Percentiles rank a stretch among this genome's conserved stretches.
These are phyloP conservation scores for Chironomus tepperi DNA, from an alignment of 1,140 invertebrate genomes.

Conservation along the genomic window DNA sequence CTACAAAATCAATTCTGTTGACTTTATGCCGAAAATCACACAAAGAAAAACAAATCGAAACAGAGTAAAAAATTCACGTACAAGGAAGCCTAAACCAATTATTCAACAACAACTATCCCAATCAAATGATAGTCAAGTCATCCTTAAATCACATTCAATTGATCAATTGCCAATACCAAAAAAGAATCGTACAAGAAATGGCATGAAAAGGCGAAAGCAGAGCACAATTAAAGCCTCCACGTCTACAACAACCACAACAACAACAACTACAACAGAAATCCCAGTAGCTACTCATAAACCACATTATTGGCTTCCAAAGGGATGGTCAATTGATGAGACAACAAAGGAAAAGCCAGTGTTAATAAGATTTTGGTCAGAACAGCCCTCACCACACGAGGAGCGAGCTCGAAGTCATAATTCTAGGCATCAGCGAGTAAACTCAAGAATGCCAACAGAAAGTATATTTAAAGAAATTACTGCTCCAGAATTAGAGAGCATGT, in stretches of 20 bases:
- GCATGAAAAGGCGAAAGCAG: neutral
- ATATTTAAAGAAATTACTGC: neutral
- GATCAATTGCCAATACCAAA: neutral
- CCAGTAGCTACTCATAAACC: neutral
- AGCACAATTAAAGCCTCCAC: neutral
- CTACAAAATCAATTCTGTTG: neutral
- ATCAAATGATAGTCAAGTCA: neutral
- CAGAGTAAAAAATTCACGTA: neutral
- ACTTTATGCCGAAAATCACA: neutral
- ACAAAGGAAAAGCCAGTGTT: constrained; percentile 17
- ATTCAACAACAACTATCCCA: neutral
- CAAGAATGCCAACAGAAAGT: neutral
- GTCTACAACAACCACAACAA: neutral
- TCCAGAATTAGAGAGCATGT: neutral
- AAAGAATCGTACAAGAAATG: neutral
- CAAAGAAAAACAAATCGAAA: neutral
- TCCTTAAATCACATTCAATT: neutral
- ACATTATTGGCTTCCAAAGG: neutral
- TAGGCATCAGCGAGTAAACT: neutral
- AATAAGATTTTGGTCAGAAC: constrained; percentile 8
- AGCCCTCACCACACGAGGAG: neutral
- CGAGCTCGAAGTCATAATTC: constrained; percentile 14
- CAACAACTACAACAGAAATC: neutral
- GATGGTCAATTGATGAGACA: constrained; percentile 1
- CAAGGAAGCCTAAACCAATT: neutral